Percentiles rank a stretch among this genome's conserved stretches.
phyloP scores from a whole-genome alignment of 2,888 invertebrate species.

The Rosalia funebris region DNA sequence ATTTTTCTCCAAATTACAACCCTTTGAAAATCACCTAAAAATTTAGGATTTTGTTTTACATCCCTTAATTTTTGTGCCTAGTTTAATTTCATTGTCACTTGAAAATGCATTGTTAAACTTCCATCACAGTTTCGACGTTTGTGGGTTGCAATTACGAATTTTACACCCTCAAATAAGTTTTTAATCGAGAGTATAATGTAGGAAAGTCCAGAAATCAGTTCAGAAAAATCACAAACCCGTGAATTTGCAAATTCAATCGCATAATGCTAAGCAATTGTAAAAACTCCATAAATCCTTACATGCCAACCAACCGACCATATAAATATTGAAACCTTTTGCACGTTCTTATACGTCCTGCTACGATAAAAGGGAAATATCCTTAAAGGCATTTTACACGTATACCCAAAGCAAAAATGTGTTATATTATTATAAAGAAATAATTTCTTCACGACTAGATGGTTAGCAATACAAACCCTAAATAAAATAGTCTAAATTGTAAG shows the following conservation, averaged over 20 bases:
- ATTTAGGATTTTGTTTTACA: no score
- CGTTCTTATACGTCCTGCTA: conserved; percentile 39
- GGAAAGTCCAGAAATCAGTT: conserved; percentile 46
- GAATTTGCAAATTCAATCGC: conserved; percentile 49
- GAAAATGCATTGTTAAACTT: neutral
- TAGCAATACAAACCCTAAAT: conserved; percentile 59
- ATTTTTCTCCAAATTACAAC: no score
- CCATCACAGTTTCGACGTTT: conserved; percentile 3
- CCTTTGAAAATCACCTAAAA: no score
- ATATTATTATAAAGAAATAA: conserved; percentile 65
- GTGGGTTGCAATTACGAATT: conserved; percentile 41
- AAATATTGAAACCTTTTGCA: conserved; percentile 37
- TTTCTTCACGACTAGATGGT: conserved; percentile 65
- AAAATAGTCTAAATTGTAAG: conserved; percentile 57
- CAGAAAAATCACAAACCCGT: conserved; percentile 48
- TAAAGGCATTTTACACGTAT: conserved; percentile 48
- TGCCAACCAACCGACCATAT: conserved; percentile 42
- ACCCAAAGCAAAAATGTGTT: conserved; percentile 57
- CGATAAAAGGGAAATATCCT: conserved; percentile 38
- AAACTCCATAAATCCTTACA: conserved; percentile 49
- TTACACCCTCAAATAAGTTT: conserved; percentile 52
- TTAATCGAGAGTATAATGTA: conserved; percentile 50
- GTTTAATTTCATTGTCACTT: neutral
- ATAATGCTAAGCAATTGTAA: conserved; percentile 46
- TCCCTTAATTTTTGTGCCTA: no score